Base-by-base conservation (phyloP, 2,888 invertebrate genomes). In the Brachypterus glaber region DNA sequence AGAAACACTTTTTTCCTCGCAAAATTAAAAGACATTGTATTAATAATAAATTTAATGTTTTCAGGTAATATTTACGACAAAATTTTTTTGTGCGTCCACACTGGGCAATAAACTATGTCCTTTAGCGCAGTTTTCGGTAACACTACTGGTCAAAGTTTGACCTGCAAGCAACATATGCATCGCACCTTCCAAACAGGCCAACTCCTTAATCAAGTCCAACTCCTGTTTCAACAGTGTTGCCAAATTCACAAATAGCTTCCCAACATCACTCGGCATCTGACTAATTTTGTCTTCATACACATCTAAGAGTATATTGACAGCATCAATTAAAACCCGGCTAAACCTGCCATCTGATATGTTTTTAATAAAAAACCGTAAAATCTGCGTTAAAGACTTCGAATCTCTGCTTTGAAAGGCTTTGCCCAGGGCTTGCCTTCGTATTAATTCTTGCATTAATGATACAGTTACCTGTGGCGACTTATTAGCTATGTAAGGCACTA, bases 391-490 rank as follows among this genome's bases (percentile, higher is more conserved):
- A 1, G 77, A 73, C 46, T 75, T 74, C 33, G 79, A 77, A 40
- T 78, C 72, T 40, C 88, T 71, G 2, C 82, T 83, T 30, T 76
- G 73, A 30, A 95, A 66, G 0, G 92, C 90, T 43, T 77, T 72
- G 53, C 73, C 70, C 13, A 97, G 66, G 1, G 82, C 86, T 59
- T 82, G 79, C 37, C 93, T 74, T 54, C 86, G 74, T n/a, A 85
- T 79, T 43, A 96, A 68, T 64, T 95, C 95, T 59, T 87, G 85
- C 54, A 95, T 72, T 4, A 93, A 70, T 33, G 82, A 77, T 18
- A 89, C 78, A 2, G 88, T 82, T 16, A 79, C 71, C 50, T 89
- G 82, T 1, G 95, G 92, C 25, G 62, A 69, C 55, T 76, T 79
- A 24, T 69, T 73, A 1, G 69, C 60, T n/a, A 78, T 67, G 54